These are phyloP conservation scores for Labeo rohita DNA, from an alignment of 2,113 vertebrate species.

Conservation along the genomic window DNA sequence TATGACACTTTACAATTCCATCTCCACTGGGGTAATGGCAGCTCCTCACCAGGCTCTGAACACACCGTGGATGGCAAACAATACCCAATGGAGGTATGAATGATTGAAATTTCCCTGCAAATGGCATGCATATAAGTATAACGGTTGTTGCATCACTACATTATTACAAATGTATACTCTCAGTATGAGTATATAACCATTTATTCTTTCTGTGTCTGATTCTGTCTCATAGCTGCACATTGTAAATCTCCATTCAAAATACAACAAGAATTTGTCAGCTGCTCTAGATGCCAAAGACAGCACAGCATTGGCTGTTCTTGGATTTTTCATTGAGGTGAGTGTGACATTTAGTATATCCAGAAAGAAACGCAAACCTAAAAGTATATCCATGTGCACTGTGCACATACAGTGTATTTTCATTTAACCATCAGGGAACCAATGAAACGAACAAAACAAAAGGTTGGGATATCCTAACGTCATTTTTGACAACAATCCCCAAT, in stretches of 20 bases:
- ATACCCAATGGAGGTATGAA: conserved; percentile 74
- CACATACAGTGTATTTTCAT: neutral
- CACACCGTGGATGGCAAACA: conserved; percentile 66
- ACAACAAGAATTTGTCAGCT: conserved; percentile 32
- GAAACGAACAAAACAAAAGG: conserved; percentile 41
- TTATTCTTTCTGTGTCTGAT: neutral
- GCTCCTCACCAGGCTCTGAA: conserved; percentile 68
- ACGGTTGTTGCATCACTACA: neutral
- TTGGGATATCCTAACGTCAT: conserved; percentile 67
- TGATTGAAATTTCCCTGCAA: neutral
- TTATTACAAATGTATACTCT: neutral
- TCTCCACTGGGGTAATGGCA: conserved; percentile 74
- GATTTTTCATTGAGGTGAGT: conserved; percentile 65
- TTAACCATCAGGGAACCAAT: neutral
- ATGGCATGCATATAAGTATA: too few species aligned
- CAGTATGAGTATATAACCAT: too few species aligned
- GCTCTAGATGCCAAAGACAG: conserved; percentile 42
- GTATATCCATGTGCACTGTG: neutral
- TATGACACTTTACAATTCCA: conserved; percentile 72
- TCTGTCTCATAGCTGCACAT: conserved; percentile 72
- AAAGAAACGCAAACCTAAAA: neutral
- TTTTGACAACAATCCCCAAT: conserved; percentile 52
- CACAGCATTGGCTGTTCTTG: conserved; percentile 65
- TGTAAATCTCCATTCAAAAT: conserved; percentile 64
- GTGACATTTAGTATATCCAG: neutral